phyloP scores from a whole-genome alignment of 92 coral and sea anemone genomes.

The Scolanthus callimorphus region DNA sequence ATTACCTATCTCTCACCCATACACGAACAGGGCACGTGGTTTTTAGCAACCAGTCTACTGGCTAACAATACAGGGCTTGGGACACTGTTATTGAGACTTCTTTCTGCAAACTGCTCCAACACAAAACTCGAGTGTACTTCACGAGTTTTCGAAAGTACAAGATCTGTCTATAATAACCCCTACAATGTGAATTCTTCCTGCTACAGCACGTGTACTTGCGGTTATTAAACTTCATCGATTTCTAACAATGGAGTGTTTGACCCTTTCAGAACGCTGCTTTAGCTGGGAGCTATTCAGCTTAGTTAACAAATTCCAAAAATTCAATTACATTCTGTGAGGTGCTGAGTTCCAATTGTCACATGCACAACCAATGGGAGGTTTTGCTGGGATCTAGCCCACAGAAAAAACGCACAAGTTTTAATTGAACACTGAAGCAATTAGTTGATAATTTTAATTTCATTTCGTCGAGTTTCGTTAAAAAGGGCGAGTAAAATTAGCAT shows the following conservation, averaged over 20 bases:
- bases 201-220: conserved; percentile 70
- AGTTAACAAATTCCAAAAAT: conserved; percentile 14
- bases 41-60: too few species aligned
- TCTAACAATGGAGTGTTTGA: conserved; percentile 54
- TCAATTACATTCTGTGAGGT: conserved; percentile 9
- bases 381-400: conserved; percentile 43
- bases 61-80: too few species aligned
- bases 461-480: conserved; percentile 84
- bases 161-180: too few species aligned
- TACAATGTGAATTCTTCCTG: conserved; percentile 67
- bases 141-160: conserved; percentile 33
- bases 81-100: too few species aligned
- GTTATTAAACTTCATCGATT: conserved; percentile 39
- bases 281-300: conserved; percentile 6
- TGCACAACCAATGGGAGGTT: conserved; percentile 10
- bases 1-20: too few species aligned
- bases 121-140: too few species aligned
- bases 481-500: conserved; percentile 16
- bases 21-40: too few species aligned
- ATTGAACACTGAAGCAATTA: conserved; percentile 11
- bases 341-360: background rate
- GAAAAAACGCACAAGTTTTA: conserved; percentile 8
- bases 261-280: conserved; percentile 31
- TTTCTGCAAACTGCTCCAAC: too few species aligned
- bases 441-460: conserved; percentile 26